Evolutionary conservation across 2,797 vertebrate species (phyloP).

Genomic region (Micrastur ruficollis): DNA sequence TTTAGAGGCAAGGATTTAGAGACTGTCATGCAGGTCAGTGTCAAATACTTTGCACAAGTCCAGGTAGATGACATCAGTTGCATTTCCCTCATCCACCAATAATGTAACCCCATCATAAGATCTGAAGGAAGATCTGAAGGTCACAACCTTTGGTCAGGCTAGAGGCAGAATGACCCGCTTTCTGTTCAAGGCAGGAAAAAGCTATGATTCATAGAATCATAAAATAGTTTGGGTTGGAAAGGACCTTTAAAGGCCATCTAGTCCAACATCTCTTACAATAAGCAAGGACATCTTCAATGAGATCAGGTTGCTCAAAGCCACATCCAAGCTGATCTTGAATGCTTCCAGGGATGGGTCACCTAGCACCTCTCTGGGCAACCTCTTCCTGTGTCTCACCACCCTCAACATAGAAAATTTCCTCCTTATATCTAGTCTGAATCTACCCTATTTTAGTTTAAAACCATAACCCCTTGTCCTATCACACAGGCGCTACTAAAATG

Average conservation of each 20-base stretch:
- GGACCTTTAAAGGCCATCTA: neutral
- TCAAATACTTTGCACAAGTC: too few species aligned
- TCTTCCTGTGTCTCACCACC: neutral
- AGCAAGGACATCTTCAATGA: neutral
- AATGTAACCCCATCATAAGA: too few species aligned
- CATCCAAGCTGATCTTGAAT: neutral
- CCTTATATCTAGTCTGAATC: neutral
- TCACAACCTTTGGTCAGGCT: neutral
- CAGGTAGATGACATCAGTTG: too few species aligned
- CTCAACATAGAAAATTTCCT: neutral
- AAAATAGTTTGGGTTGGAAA: neutral
- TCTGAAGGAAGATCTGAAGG: neutral
- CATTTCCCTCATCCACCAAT: too few species aligned
- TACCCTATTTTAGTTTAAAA: neutral
- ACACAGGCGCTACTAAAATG: too few species aligned
- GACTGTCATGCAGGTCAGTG: too few species aligned
- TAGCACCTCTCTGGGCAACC: neutral
- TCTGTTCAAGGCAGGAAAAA: neutral
- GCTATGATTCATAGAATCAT: neutral
- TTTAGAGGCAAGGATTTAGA: too few species aligned
- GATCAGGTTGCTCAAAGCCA: neutral
- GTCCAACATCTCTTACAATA: neutral
- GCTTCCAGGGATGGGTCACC: neutral
- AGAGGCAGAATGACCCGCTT: neutral
- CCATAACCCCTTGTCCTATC: neutral